Evolutionary conservation across 2,797 vertebrate genomes (phyloP), one percentile per base, ranked within the genome.

Genomic region (Onychomys arenicola): DNA sequence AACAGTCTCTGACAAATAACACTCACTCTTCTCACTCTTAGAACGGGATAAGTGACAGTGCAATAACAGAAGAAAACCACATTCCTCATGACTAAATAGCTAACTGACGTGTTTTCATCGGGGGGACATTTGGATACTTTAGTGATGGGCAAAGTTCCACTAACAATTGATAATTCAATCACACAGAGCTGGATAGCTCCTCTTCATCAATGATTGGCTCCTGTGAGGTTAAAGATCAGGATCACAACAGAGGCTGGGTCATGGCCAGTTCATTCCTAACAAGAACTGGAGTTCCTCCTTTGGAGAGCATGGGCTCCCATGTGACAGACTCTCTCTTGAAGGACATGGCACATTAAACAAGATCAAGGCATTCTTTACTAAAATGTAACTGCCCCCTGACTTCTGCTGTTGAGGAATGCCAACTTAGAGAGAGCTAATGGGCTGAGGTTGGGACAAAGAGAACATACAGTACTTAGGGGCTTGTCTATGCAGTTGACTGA

Each of bases 331-430:
- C 96, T 82, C 96, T 85, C 85, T 11, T 91, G 93, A 96, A 98
- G 93, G 97, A 97, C 97, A 98, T 57, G 98, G 98, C 96, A 98
- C 98, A 98, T 97, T 98, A 93, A 98, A 98, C 98, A 98, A 97
- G 97, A 98, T 97, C 98, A 98, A 98, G 98, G 98, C 96, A 76
- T 97, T 99, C 98, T 98, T 97, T 98, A 98, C 98, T 98, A 98
- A 98, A 99, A 98, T 98, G 99, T 98, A 99, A 99, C 99, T 98
- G 98, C 97, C 98, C 96, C 81, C 96, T 97, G 98, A 97, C 96
- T 98, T 98, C 98, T 94, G 12, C 65, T 29, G 89, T 85, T 92
- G 27, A 76, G 96, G 97, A 98, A 97, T 97, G 97, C 96, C 97
- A 98, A 87, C 34, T 81, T 9, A 63, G 89, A 81, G 96, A 85